Conservation (phyloP, 2,113 vertebrate species). For the Nyctibius bracteatus region DNA sequence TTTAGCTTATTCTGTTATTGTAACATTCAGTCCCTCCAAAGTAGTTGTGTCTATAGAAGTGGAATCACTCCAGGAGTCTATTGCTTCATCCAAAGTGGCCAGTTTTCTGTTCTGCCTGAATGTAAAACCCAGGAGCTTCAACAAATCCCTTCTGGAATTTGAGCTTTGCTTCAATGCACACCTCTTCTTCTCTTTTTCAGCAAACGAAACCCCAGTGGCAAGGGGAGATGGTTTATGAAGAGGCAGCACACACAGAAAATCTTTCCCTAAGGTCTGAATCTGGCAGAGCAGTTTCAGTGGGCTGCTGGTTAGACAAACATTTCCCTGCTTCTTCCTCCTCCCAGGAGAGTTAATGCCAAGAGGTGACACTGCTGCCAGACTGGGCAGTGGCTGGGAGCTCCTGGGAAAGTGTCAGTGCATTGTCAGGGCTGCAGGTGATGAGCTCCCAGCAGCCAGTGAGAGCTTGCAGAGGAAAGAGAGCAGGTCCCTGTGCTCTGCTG, state of each 20-base stretch:
- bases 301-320: neutral
- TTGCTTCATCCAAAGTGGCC: neutral
- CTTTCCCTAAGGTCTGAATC: neutral
- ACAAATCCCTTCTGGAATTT: neutral
- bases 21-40: neutral
- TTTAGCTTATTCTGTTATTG: neutral
- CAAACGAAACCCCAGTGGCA: neutral
- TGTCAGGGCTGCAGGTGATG: neutral
- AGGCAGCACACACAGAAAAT: rapidly evolving
- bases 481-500: neutral
- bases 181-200: neutral
- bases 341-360: neutral
- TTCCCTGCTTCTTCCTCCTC: neutral
- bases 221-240: neutral
- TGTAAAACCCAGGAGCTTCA: neutral
- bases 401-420: neutral
- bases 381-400: neutral
- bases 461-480: neutral
- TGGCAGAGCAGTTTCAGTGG: neutral
- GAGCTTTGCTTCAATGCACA: neutral
- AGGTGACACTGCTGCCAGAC: neutral
- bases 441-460: neutral
- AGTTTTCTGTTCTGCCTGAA: neutral
- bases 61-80: neutral
- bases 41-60: neutral